Evolutionary conservation across 2,113 vertebrate genomes (phyloP).

Genomic region (Ascaphus truei): DNA sequence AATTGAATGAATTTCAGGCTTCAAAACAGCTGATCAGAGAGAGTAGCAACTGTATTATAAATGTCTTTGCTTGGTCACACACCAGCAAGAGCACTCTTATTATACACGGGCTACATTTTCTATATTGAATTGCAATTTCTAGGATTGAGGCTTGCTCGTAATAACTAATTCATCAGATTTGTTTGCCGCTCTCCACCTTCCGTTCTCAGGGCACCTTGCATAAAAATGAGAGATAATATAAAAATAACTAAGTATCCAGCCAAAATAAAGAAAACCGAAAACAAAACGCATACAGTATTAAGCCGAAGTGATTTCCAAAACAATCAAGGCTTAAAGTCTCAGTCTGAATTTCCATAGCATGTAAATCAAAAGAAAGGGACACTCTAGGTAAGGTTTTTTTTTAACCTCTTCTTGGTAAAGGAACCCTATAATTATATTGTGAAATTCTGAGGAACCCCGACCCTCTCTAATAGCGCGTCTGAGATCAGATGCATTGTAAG

Average conservation of each 20-base stretch:
- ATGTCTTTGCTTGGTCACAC: background rate
- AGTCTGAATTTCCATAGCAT: no score
- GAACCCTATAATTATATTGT: no score
- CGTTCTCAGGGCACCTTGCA: background rate
- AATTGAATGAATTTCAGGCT: background rate
- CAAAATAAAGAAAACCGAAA: background rate
- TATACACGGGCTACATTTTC: background rate
- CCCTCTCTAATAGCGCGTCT: no score
- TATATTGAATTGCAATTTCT: background rate
- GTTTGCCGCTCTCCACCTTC: background rate
- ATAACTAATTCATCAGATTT: constrained; percentile 1
- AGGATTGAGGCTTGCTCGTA: background rate
- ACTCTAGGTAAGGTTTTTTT: no score
- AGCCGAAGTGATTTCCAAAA: background rate
- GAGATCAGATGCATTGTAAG: no score
- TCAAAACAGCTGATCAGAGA: background rate
- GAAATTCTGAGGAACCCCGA: no score
- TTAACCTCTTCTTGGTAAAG: no score
- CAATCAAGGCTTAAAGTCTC: background rate
- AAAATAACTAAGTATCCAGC: background rate
- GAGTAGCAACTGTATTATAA: background rate
- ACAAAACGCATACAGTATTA: background rate
- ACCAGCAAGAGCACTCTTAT: background rate
- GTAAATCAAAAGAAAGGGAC: no score
- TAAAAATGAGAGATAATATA: background rate